A percentile compares a stretch with the other conserved stretches of the same genome.
Evolutionary conservation across 2,888 invertebrate species (phyloP).

Genomic region (Prionchulus punctatus): DNA sequence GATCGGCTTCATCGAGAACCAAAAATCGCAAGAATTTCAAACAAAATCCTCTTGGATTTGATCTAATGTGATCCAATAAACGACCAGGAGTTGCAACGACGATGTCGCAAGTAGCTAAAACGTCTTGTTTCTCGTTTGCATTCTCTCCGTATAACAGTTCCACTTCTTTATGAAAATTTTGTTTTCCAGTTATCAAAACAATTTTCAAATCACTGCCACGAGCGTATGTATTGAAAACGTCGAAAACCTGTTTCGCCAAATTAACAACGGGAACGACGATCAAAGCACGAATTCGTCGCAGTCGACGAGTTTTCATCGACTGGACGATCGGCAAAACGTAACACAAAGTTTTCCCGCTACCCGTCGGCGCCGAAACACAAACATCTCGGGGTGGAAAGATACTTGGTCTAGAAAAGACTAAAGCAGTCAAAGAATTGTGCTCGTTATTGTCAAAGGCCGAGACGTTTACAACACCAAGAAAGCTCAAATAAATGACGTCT

Average conservation of each 20-base stretch:
- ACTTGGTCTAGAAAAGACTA: too few species aligned
- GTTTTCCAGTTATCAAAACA: constrained; percentile 50
- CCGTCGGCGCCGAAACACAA: constrained; percentile 91
- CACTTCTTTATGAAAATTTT: constrained; percentile 36
- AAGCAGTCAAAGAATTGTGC: too few species aligned
- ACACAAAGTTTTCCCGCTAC: constrained; percentile 87
- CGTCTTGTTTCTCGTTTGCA: neutral
- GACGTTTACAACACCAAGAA: too few species aligned
- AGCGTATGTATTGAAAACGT: constrained; percentile 49
- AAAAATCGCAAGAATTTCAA: constrained; percentile 17
- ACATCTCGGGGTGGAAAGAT: constrained; percentile 60
- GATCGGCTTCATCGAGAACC: constrained; percentile 90
- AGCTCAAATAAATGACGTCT: too few species aligned
- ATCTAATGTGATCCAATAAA: constrained; percentile 59
- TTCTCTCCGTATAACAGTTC: constrained; percentile 8
- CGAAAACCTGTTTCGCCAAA: constrained; percentile 68
- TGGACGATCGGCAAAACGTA: constrained; percentile 81
- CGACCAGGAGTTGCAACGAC: constrained; percentile 82
- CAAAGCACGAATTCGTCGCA: constrained; percentile 50
- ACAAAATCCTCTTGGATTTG: neutral
- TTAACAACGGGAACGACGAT: constrained; percentile 84
- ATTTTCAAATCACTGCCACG: constrained; percentile 45
- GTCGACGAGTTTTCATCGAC: constrained; percentile 33
- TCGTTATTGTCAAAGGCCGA: too few species aligned
- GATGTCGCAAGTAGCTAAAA: constrained; percentile 46